These are phyloP conservation scores for Oxyruncus cristatus DNA, from an alignment of 2,113 vertebrate species.

Conservation along the genomic window DNA sequence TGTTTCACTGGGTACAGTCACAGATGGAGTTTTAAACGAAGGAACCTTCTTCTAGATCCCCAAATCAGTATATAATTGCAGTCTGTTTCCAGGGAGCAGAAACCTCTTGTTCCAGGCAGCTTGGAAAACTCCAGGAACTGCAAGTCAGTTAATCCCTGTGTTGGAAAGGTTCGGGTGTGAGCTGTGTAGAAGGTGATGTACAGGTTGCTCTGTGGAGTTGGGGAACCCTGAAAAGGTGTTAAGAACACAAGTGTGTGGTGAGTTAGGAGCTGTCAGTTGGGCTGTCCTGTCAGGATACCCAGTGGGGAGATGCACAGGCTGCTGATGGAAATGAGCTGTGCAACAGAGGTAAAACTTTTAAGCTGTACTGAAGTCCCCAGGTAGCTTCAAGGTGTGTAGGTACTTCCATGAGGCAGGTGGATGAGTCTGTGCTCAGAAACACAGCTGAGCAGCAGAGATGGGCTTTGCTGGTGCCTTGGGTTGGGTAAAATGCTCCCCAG, in stretches of 20 bases:
- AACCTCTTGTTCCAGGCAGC: background rate
- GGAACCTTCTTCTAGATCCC: background rate
- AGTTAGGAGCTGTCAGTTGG: background rate
- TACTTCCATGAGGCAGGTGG: background rate
- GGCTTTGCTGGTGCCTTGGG: background rate
- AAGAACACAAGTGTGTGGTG: fast-evolving
- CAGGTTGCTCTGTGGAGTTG: background rate
- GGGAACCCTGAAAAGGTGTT: background rate
- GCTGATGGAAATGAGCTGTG: background rate
- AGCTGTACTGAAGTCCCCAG: background rate
- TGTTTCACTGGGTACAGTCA: slow-evolving; percentile 15
- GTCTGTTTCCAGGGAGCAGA: background rate
- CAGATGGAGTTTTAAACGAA: slow-evolving; percentile 5
- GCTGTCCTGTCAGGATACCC: background rate
- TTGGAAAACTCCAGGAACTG: background rate
- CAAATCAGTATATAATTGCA: background rate
- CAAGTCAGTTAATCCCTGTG: background rate
- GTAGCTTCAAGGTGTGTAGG: background rate
- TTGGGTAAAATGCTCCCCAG: background rate
- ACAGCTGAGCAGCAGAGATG: background rate
- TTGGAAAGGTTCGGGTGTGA: background rate
- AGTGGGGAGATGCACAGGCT: fast-evolving
- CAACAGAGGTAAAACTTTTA: fast-evolving
- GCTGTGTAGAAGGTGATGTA: background rate
- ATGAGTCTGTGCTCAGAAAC: background rate